Evolutionary conservation across 1,140 invertebrate genomes (phyloP), one percentile per base, ranked within the genome.

Genomic region (Aphelenchoides avenae): DNA sequence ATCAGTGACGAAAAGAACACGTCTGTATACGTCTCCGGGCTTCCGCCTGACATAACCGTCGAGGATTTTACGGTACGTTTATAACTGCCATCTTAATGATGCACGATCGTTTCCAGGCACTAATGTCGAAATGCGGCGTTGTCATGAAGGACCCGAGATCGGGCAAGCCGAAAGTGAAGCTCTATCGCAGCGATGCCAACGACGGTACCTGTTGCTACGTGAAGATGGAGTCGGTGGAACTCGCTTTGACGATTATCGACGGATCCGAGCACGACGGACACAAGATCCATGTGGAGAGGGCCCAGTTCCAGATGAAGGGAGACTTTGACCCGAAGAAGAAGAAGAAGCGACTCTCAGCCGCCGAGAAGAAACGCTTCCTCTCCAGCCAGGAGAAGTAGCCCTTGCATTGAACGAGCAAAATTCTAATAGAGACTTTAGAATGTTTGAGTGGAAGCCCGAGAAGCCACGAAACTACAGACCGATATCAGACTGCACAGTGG

Each of bases 151-250:
- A 73, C 41, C 68, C 87, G 0, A 82, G 83, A 30, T 85, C 81
- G 3, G 85, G 86, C 53, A 87, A 89, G 75, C 88, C 88, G 72
- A 98, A 94, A 81, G 81, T 97, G 0, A 99, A 97, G 81, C 76
- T 99, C 7, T 99, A 99, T 77, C 85, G 82, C 65, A 89, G 94
- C 72, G 78, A 84, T 37, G 83, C 89, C 2, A 94, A 94, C 13
- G 94, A 99, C 81, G 95, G 87, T 15, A 81, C 91, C 5, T 98
- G 93, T 78, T 90, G 89, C 64, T 99, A 97, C 73, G 91, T 98
- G 20, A 96, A 92, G 84, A 79, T 81, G 64, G 66, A 43, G 50
- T 46, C 86, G 86, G 63, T 99, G 0, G 84, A 92, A 34, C 78
- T 99, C 61, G 92, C 93, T 1, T 78, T 97, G 39, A 86, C 90